Evolutionary conservation across 2,797 vertebrate species (phyloP).

Genomic region (Octomys mimax): DNA sequence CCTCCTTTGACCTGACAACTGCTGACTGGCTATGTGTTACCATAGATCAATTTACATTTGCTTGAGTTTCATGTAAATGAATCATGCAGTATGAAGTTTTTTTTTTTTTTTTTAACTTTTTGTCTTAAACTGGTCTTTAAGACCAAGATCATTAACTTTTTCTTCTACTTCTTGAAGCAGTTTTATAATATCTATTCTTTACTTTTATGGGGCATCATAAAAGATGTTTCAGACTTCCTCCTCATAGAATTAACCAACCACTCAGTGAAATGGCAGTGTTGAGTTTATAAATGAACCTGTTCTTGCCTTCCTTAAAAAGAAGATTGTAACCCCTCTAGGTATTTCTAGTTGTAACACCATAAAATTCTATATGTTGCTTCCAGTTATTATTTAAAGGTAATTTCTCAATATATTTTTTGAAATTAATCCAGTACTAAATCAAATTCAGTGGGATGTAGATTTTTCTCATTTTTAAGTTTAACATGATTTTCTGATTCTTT

Average conservation of each 20-base stretch:
- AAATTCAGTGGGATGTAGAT: background rate
- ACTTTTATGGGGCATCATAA: slow-evolving; percentile 61
- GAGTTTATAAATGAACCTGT: slow-evolving; percentile 3
- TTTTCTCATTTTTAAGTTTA: slow-evolving; percentile 29
- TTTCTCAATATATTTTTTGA: slow-evolving; percentile 50
- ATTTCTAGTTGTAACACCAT: background rate
- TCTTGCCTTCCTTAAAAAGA: slow-evolving; percentile 6
- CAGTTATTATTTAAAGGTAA: slow-evolving; percentile 26
- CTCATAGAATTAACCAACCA: background rate
- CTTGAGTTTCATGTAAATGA: slow-evolving; percentile 23
- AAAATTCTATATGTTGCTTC: background rate
- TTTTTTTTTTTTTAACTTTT: background rate
- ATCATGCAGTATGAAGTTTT: background rate
- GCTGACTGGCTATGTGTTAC: background rate
- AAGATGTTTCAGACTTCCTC: slow-evolving; percentile 50
- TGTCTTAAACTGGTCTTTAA: background rate
- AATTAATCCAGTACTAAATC: slow-evolving; percentile 45
- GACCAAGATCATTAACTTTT: slow-evolving; percentile 45
- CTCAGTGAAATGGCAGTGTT: slow-evolving; percentile 16
- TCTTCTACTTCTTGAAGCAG: slow-evolving; percentile 56
- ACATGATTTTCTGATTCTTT: background rate
- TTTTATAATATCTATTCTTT: slow-evolving; percentile 46
- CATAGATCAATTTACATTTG: background rate
- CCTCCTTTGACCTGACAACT: background rate
- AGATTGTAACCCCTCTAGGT: background rate